Conservation (phyloP, 2,888 invertebrate species). For the Hyposoter didymator region DNA sequence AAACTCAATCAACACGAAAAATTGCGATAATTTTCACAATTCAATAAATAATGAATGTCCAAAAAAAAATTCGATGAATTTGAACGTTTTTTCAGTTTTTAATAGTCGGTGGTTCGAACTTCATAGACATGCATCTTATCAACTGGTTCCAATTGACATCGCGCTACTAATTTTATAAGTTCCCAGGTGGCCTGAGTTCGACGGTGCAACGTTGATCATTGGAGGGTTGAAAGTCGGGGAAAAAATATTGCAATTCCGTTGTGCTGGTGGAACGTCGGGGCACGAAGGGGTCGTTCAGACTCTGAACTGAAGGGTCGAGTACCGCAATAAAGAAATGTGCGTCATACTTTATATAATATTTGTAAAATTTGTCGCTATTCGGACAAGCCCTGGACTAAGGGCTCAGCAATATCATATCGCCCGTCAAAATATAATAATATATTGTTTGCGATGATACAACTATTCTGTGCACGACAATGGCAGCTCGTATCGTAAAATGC, state of each 20-base stretch:
- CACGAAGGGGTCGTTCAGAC: too few relatives aligned
- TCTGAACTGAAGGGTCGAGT: too few relatives aligned
- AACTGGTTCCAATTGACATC: not conserved
- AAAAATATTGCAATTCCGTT: too few relatives aligned
- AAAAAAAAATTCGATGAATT: too few relatives aligned
- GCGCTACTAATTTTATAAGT: not conserved
- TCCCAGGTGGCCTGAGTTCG: not conserved
- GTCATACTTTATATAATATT: not conserved
- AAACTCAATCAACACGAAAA: too few relatives aligned
- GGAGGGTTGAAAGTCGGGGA: not conserved
- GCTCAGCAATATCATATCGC: constrained; percentile 28
- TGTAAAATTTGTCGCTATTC: not conserved
- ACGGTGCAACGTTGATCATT: not conserved
- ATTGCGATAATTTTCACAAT: too few relatives aligned
- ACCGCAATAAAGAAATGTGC: too few relatives aligned
- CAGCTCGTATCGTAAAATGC: constrained; percentile 10
- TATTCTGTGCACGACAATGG: not conserved
- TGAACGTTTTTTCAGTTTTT: too few relatives aligned
- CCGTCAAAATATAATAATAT: constrained; percentile 10
- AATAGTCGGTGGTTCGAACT: too few relatives aligned
- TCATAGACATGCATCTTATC: not conserved
- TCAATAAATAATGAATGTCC: too few relatives aligned
- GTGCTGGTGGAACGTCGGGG: too few relatives aligned
- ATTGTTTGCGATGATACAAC: not conserved
- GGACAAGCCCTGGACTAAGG: not conserved